These are phyloP conservation scores for Mallateleia sp. DNA, from an alignment of 2,888 invertebrate species.

Conservation along the genomic window DNA sequence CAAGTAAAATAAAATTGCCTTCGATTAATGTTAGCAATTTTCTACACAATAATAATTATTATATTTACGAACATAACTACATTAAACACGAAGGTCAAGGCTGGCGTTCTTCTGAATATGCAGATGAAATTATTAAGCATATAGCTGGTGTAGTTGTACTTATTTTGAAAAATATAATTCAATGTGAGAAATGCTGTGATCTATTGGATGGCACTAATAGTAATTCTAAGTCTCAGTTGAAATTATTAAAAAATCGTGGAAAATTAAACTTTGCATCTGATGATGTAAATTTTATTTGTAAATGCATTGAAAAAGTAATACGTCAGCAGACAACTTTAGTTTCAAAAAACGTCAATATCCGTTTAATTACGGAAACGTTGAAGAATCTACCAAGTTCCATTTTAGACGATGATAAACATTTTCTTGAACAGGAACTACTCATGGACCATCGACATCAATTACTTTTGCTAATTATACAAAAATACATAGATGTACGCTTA, in stretches of 20 bases:
- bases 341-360: slow-evolving; percentile 41
- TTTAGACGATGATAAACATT: slow-evolving; percentile 44
- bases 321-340: slow-evolving; percentile 34
- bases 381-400: slow-evolving; percentile 40
- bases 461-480: slow-evolving; percentile 50
- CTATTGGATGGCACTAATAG: slow-evolving; percentile 16
- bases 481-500: slow-evolving; percentile 42
- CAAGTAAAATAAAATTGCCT: neutral
- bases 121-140: slow-evolving; percentile 49
- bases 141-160: slow-evolving; percentile 47
- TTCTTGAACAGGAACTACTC: slow-evolving; percentile 36
- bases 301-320: slow-evolving; percentile 50
- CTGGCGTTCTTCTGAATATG: slow-evolving; percentile 46
- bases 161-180: slow-evolving; percentile 48
- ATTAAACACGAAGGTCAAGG: slow-evolving; percentile 9
- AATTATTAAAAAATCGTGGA: slow-evolving; percentile 57
- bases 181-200: slow-evolving; percentile 39
- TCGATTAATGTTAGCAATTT: slow-evolving; percentile 20
- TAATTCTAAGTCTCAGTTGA: slow-evolving; percentile 48
- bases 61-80: slow-evolving; percentile 38
- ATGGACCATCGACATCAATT: slow-evolving; percentile 51
- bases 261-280: slow-evolving; percentile 55
- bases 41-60: slow-evolving; percentile 6
- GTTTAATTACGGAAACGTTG: slow-evolving; percentile 47
- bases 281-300: slow-evolving; percentile 61